Conservation (phyloP, 2,113 vertebrate species). For the Chaetops frenatus region DNA sequence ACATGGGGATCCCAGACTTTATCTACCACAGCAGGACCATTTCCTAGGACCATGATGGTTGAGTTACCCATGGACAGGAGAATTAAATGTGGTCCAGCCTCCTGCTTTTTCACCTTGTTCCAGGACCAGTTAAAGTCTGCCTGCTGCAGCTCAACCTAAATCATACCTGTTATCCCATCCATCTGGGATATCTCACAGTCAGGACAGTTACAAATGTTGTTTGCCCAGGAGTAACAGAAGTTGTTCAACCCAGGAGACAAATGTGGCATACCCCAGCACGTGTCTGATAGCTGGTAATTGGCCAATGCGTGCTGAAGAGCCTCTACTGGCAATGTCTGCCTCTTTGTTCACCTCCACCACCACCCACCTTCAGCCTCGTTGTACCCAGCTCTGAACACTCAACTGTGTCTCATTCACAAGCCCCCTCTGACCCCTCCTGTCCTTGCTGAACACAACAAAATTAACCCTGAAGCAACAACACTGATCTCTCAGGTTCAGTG, state of each 20-base stretch:
- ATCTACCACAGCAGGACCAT: not conserved
- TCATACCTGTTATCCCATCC: not conserved
- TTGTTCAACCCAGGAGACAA: not conserved
- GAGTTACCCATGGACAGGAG: not conserved
- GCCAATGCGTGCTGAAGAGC: fast-evolving
- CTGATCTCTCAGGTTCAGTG: not conserved
- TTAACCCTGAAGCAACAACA: not conserved
- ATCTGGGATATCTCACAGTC: not conserved
- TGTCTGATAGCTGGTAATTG: not conserved
- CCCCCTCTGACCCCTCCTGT: not conserved
- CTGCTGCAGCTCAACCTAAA: not conserved
- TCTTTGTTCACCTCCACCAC: not conserved
- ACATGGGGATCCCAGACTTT: fast-evolving
- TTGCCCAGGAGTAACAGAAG: not conserved
- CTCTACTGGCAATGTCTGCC: not conserved
- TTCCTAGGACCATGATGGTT: not conserved
- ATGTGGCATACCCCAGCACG: fast-evolving
- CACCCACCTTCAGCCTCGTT: not conserved
- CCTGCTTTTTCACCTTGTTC: not conserved
- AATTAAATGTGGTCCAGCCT: not conserved
- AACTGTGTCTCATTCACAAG: not conserved
- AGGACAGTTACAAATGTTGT: not conserved
- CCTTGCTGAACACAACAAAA: not conserved
- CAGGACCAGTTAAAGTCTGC: not conserved
- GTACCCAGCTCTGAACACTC: not conserved